A percentile compares a stretch with the other conserved stretches of the same genome.
Conservation (phyloP, 2,797 vertebrate species). For the Syndactyla subalaris region DNA sequence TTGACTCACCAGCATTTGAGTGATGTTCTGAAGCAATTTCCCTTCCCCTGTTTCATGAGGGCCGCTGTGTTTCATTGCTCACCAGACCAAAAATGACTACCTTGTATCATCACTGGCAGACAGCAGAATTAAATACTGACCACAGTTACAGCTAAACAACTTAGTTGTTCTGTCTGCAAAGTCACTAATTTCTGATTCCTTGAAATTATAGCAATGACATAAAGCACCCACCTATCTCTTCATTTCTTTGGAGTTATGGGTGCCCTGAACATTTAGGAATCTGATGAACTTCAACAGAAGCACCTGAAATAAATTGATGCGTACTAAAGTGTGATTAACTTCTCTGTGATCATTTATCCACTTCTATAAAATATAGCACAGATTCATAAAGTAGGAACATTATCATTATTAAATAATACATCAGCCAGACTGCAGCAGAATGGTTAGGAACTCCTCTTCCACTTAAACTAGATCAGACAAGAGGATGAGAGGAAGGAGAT, state of each 20-base stretch:
- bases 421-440: background rate
- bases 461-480: background rate
- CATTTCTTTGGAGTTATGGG: background rate
- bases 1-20: background rate
- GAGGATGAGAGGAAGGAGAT: background rate
- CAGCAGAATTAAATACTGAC: background rate
- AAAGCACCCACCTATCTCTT: accelerated
- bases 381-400: background rate
- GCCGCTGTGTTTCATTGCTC: background rate
- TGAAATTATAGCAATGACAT: background rate
- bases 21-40: background rate
- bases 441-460: background rate
- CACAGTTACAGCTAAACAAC: background rate
- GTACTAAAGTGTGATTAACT: background rate
- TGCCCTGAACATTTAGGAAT: background rate
- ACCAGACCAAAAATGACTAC: background rate
- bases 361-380: background rate
- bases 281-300: background rate
- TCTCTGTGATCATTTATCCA: background rate
- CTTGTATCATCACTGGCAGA: background rate
- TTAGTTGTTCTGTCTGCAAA: background rate
- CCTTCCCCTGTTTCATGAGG: background rate
- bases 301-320: background rate
- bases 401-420: background rate
- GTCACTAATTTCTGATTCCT: background rate